These are phyloP conservation scores for Dreissena rostriformis DNA, from an alignment of 1,140 invertebrate species.

Conservation along the genomic window DNA sequence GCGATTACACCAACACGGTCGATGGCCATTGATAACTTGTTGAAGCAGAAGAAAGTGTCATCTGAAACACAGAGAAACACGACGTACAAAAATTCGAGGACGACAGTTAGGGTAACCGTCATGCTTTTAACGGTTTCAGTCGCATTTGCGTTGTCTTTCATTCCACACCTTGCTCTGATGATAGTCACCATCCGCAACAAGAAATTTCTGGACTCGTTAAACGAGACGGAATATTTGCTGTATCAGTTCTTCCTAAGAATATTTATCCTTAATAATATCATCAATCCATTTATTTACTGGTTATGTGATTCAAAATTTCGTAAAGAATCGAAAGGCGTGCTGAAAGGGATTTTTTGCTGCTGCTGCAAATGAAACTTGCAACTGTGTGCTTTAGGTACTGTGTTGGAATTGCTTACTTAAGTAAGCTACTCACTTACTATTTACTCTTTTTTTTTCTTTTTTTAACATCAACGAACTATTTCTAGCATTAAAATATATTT, in stretches of 20 bases:
- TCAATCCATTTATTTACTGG: constrained; percentile 40
- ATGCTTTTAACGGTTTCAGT: constrained; percentile 50
- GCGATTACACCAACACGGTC: background rate
- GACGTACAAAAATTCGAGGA: background rate
- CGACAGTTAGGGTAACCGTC: constrained; percentile 25
- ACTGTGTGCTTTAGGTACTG: no score
- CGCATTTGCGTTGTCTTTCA: constrained; percentile 29
- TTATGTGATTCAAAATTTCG: constrained; percentile 43
- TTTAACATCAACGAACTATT: no score
- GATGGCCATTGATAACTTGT: background rate
- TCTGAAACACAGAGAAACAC: background rate
- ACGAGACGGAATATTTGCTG: background rate
- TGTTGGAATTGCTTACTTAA: no score
- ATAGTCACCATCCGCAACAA: constrained; percentile 3
- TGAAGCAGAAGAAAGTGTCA: background rate
- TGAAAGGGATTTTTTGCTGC: no score
- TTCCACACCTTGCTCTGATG: constrained; percentile 43
- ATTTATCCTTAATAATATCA: constrained; percentile 50
- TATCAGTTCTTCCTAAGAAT: constrained; percentile 43
- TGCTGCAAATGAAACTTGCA: no score
- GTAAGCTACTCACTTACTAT: no score
- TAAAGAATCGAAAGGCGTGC: background rate
- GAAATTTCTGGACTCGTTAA: constrained; percentile 28
- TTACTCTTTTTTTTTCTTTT: no score
- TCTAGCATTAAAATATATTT: no score